Evolutionary conservation across 2,888 invertebrate species (phyloP).

Genomic region (Drosophila nigricruria): DNA sequence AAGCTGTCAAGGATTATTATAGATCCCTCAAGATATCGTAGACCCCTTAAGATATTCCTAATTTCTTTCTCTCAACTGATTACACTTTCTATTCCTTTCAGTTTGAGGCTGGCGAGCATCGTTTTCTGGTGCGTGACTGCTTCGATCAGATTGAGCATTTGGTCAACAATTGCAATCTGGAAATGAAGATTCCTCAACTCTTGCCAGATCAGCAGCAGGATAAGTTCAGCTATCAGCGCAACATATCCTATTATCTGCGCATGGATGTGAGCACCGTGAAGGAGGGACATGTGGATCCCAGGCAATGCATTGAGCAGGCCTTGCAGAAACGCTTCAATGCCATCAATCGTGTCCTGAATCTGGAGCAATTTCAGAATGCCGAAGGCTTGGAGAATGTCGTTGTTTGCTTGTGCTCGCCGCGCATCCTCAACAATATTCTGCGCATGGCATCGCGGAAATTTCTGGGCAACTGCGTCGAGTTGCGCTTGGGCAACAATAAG

Average conservation of each 20-base stretch:
- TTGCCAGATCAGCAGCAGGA: background rate
- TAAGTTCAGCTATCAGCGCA: slow-evolving; percentile 24
- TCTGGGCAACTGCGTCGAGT: slow-evolving; percentile 74
- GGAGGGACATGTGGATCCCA: slow-evolving; percentile 75
- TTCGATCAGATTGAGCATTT: slow-evolving; percentile 77
- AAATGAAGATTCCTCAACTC: slow-evolving; percentile 69
- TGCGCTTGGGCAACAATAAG: slow-evolving; percentile 77
- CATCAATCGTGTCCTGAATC: slow-evolving; percentile 77
- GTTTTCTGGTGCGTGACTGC: slow-evolving; percentile 81
- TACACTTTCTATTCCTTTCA: slow-evolving; percentile 23
- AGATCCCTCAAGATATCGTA: background rate
- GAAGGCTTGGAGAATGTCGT: slow-evolving; percentile 77
- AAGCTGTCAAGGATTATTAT: background rate
- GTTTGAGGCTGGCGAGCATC: slow-evolving; percentile 76
- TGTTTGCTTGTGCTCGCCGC: slow-evolving; percentile 72
- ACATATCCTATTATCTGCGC: slow-evolving; percentile 67
- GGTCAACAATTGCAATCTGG: slow-evolving; percentile 68
- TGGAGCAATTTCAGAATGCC: slow-evolving; percentile 77
- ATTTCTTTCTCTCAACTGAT: too few relatives aligned
- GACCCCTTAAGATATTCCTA: too few relatives aligned
- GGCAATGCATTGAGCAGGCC: slow-evolving; percentile 71
- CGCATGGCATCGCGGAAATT: slow-evolving; percentile 76
- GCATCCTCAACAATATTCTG: slow-evolving; percentile 72
- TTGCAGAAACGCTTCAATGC: slow-evolving; percentile 73
- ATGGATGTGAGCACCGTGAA: slow-evolving; percentile 79